Conservation (phyloP, 2,888 invertebrate species). For the Melieria omissa region DNA sequence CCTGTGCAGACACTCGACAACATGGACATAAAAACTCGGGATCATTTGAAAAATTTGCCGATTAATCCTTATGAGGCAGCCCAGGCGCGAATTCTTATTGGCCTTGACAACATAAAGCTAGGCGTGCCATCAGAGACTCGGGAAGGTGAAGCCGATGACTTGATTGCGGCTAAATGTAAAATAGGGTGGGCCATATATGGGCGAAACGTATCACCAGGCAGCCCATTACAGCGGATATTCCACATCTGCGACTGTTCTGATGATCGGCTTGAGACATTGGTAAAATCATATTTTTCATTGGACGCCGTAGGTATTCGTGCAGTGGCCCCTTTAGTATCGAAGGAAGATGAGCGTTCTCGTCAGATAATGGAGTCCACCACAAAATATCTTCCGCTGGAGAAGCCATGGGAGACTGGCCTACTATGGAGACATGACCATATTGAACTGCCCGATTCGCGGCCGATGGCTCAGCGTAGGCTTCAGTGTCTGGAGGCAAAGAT, state of each 20-base stretch:
- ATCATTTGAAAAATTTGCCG: too few species aligned
- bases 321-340: slow-evolving; percentile 25
- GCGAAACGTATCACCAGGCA: too few species aligned
- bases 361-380: slow-evolving; percentile 33
- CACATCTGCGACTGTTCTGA: slow-evolving; percentile 34
- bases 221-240: too few species aligned
- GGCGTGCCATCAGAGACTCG: too few species aligned
- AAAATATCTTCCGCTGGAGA: slow-evolving; percentile 29
- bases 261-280: slow-evolving; percentile 34
- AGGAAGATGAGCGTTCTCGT: slow-evolving; percentile 35
- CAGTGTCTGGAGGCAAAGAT: slow-evolving; percentile 35
- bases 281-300: slow-evolving; percentile 37
- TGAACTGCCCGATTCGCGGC: slow-evolving; percentile 36
- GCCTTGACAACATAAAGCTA: too few species aligned
- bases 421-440: slow-evolving; percentile 38
- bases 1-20: too few species aligned
- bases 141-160: too few species aligned
- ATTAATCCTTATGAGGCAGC: too few species aligned
- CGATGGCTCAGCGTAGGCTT: slow-evolving; percentile 36
- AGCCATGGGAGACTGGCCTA: slow-evolving; percentile 32
- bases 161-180: too few species aligned
- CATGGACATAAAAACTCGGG: too few species aligned
- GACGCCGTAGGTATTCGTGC: slow-evolving; percentile 35
- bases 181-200: too few species aligned
- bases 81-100: too few species aligned